phyloP scores from a whole-genome alignment of 92 coral and sea anemone genomes.

The Micromussa lordhowensis region DNA sequence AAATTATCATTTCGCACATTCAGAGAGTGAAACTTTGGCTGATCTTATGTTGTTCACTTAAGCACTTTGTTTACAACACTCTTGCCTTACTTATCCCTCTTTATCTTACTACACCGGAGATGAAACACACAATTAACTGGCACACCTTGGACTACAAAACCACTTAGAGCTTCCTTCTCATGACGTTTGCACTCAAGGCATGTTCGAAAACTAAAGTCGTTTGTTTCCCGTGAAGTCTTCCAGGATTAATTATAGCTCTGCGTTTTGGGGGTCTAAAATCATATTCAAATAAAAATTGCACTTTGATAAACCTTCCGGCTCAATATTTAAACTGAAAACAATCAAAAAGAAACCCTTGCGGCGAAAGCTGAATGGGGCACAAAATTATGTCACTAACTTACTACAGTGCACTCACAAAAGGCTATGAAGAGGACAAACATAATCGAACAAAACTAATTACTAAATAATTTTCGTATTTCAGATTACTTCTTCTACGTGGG shows the following conservation, averaged over 20 bases:
- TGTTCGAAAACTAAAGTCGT: neutral
- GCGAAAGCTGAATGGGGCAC: neutral
- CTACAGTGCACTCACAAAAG: neutral
- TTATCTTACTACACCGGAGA: neutral
- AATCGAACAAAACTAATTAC: neutral
- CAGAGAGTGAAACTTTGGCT: neutral
- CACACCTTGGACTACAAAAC: neutral
- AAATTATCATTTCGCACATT: neutral
- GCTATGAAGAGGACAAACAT: neutral
- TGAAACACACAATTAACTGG: neutral
- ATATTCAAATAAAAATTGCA: neutral
- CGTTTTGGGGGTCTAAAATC: slow-evolving; percentile 19
- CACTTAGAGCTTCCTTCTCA: neutral
- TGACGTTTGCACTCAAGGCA: neutral
- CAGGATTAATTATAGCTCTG: neutral
- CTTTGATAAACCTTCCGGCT: slow-evolving; percentile 21
- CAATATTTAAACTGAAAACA: slow-evolving; percentile 9
- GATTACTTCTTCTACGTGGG: neutral
- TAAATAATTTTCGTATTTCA: neutral
- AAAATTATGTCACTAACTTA: neutral
- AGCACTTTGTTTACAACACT: neutral
- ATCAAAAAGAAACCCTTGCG: too few species aligned
- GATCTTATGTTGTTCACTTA: neutral
- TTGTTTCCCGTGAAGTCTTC: neutral
- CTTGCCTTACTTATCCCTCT: neutral